Evolutionary conservation across 2,888 invertebrate genomes (phyloP).

Genomic region (Zonitis immaculata): DNA sequence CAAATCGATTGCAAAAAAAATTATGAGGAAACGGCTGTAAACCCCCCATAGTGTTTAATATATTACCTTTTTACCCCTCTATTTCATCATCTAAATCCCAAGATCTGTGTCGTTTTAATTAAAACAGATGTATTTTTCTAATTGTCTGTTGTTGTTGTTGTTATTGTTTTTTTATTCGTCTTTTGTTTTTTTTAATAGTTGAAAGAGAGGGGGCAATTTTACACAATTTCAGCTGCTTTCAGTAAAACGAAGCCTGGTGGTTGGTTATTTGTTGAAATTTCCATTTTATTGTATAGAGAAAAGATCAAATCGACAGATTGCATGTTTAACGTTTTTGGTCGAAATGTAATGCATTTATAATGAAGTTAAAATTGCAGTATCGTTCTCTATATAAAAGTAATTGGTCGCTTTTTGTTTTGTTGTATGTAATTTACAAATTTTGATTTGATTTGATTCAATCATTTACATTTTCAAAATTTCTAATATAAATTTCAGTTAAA

Average conservation of each 20-base stretch:
- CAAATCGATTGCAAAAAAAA: slow-evolving; percentile 8
- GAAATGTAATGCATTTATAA: slow-evolving; percentile 47
- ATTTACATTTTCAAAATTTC: slow-evolving; percentile 27
- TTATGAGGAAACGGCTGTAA: not conserved
- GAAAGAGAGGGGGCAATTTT: not conserved
- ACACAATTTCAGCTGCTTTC: slow-evolving; percentile 27
- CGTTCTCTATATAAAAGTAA: slow-evolving; percentile 33
- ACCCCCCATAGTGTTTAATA: not conserved
- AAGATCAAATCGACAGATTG: slow-evolving; percentile 45
- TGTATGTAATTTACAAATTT: slow-evolving; percentile 29
- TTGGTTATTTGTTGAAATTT: slow-evolving; percentile 19
- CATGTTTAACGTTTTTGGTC: slow-evolving; percentile 34
- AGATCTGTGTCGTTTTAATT: slow-evolving; percentile 39
- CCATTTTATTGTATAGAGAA: slow-evolving; percentile 29
- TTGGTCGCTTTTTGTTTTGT: slow-evolving; percentile 34
- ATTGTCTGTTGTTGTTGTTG: slow-evolving; percentile 23
- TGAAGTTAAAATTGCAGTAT: slow-evolving; percentile 43
- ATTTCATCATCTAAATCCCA: slow-evolving; percentile 30
- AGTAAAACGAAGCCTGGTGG: not conserved
- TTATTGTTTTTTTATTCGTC: not conserved
- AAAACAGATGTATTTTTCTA: slow-evolving; percentile 47
- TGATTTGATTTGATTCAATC: slow-evolving; percentile 19
- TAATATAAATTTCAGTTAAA: slow-evolving; percentile 12
- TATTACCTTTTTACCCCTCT: not conserved
- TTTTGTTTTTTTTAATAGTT: slow-evolving; percentile 11